Base-by-base conservation (phyloP, 2,888 invertebrate genomes). In the Hirtodrosophila cameraria region DNA sequence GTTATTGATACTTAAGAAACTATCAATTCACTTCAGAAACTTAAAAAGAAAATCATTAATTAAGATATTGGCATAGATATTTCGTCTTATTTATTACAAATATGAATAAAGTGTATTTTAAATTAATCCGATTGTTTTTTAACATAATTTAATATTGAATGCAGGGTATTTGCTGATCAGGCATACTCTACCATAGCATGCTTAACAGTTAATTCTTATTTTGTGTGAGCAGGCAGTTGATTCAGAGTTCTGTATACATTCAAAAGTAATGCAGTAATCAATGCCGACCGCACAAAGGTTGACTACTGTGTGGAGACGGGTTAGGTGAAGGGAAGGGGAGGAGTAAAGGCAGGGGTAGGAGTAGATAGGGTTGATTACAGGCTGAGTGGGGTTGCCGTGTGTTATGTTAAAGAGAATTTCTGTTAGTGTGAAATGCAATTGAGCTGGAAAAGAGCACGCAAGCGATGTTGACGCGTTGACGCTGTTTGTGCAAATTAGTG, bases 401-500 rank as follows among this genome's bases (percentile, higher is more conserved):
- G 16, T 23, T 28, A 67, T 43, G 42, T 41, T 72, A 20, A 38
- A 33, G 49, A 36, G 53, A 60, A 43, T 39, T 48, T 12, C 52
- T 25, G 23, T 18, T 31, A 58, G 68, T 62, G 71, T 71, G 59
- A 71, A 65, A 73, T 62, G 75, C 84, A 84, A 74, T 81, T 77
- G 78, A 80, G 77, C 78, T 64, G 76, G 78, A 64, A 81, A 77
- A 59, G 61, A 61, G 71, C 61, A 61, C 55, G 75, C 69, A 60
- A 52, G 39, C 27, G 50, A 36, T 31, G 69, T 31, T 61, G 60
- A 66, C 52, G 68, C 42, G 46, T 53, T 52, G 58, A 62, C 63
- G 52, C 43, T 58, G 71, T 61, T 70, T 75, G 71, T 66, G 81
- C 70, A 84, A 84, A 74, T 79, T 77, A 84, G 78, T 84, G 85